Evolutionary conservation across 2,113 vertebrate species (phyloP).

Genomic region (Formicarius rufipectus): DNA sequence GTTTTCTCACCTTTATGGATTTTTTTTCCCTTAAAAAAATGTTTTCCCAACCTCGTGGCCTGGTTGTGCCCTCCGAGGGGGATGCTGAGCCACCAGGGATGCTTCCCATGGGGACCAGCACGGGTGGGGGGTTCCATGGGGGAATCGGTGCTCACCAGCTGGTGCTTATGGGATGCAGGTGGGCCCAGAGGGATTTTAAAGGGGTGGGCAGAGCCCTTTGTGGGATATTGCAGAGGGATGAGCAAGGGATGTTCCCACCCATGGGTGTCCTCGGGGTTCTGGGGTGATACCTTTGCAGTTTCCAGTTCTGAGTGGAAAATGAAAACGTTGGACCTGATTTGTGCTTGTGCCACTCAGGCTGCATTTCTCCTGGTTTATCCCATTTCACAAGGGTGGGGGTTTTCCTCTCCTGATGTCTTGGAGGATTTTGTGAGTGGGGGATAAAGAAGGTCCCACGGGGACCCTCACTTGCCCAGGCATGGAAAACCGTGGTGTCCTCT

Average conservation of each 20-base stretch:
- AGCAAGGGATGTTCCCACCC: not conserved
- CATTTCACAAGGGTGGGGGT: not conserved
- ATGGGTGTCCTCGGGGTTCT: rapidly evolving
- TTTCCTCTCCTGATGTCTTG: rapidly evolving
- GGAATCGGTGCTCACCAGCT: not conserved
- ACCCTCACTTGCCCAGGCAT: rapidly evolving
- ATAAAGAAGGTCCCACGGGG: not conserved
- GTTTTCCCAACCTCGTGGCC: not conserved
- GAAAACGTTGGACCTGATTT: not conserved
- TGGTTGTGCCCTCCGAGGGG: rapidly evolving
- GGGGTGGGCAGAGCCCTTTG: not conserved
- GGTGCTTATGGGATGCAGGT: not conserved
- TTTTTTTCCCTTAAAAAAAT: not conserved
- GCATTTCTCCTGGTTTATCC: not conserved
- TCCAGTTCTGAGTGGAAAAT: not conserved
- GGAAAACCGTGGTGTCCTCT: not conserved
- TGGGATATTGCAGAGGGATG: not conserved
- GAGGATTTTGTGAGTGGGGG: not conserved
- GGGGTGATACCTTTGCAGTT: not conserved
- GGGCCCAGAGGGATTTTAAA: not conserved
- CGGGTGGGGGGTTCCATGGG: rapidly evolving
- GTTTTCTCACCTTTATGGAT: not conserved
- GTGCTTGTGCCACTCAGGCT: not conserved
- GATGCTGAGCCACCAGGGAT: rapidly evolving
- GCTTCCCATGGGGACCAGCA: not conserved